These are phyloP conservation scores for Pherbina coryleti DNA, from an alignment of 2,888 invertebrate species.

Conservation along the genomic window DNA sequence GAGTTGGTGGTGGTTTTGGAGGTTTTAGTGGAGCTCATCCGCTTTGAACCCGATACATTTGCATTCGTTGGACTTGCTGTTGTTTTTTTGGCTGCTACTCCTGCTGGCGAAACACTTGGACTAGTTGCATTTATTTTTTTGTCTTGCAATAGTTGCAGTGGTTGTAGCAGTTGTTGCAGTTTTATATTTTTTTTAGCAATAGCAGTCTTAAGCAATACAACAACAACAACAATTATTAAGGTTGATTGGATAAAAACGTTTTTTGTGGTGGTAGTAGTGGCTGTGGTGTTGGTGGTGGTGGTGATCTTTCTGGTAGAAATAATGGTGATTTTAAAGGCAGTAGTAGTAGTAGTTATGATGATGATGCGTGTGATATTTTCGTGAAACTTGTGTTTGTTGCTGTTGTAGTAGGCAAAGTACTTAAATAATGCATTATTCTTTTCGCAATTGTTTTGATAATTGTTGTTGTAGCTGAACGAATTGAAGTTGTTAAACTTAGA, in stretches of 20 bases:
- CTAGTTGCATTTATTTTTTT: conserved; percentile 40
- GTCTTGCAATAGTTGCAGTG: conserved; percentile 40
- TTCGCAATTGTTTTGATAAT: conserved; percentile 37
- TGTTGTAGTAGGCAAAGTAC: conserved; percentile 44
- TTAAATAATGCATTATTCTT: conserved; percentile 24
- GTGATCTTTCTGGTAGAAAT: conserved; percentile 47
- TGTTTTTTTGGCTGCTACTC: conserved; percentile 34
- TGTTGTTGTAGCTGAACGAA: conserved; percentile 54
- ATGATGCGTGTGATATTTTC: conserved; percentile 41
- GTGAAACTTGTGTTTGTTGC: conserved; percentile 40
- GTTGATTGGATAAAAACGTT: conserved; percentile 12
- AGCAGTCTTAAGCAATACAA: conserved; percentile 28
- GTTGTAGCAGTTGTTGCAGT: conserved; percentile 37
- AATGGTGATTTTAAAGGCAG: conserved; percentile 48
- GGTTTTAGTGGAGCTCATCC: conserved; percentile 32
- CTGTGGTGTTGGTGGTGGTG: conserved; percentile 38
- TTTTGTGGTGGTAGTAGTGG: conserved; percentile 15
- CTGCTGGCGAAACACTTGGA: conserved; percentile 43
- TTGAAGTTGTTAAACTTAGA: conserved; percentile 43
- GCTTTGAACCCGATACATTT: conserved; percentile 2
- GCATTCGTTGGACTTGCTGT: conserved; percentile 16
- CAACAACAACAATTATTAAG: conserved; percentile 37
- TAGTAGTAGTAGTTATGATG: conserved; percentile 50
- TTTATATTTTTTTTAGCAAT: conserved; percentile 21
- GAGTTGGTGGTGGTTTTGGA: conserved; percentile 40